Base-by-base conservation (phyloP, 2,113 vertebrate genomes). In the Scomber scombrus region DNA sequence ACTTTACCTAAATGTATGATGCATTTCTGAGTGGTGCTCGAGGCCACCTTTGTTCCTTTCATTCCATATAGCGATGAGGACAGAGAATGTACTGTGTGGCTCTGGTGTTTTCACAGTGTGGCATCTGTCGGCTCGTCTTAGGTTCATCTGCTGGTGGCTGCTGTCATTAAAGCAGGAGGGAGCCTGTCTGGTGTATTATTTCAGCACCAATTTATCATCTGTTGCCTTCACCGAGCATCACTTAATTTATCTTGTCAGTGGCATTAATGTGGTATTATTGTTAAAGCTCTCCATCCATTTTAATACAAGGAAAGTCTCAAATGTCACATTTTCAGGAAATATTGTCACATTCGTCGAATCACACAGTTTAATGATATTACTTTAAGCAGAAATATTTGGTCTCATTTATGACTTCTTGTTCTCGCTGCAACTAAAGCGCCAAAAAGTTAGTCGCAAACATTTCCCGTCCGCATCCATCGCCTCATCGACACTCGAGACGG, bases 401-500 rank as follows among this genome's bases (percentile, higher is more conserved):
- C 65, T 70, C 62, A 29, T 75, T 67, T 57, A 50, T 62, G 50
- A 19, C 65, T 62, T 21, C 13, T 3, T 49, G n/a, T 55, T 52
- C 13, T 49, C 23, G 29, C 43, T 54, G 58, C n/a, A 61, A 67
- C 69, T 54, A 3, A 77, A 71, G 67, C 11, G 4, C 12, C 40
- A 54, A 11, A 71, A 11, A 71, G 62, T n/a, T 31, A 3, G 23
- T 29, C 15, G 82, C 54, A 57, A 26, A 47, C 65, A 11, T 56
- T 71, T 19, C 18, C 66, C 9, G 55, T 64, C 77, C 60, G 34
- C 66, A 61, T 85, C 71, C 56, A 23, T 88, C 55, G 75, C 56
- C n/a, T 88, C 55, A 78, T 82, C 85, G 75, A 73, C 84, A 85
- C 81, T 51, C 63, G 71, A 68, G 64, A 62, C 8, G 7, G 71